These are phyloP conservation scores for Gymnogyps californianus DNA, from an alignment of 2,113 vertebrate genomes.

Conservation along the genomic window DNA sequence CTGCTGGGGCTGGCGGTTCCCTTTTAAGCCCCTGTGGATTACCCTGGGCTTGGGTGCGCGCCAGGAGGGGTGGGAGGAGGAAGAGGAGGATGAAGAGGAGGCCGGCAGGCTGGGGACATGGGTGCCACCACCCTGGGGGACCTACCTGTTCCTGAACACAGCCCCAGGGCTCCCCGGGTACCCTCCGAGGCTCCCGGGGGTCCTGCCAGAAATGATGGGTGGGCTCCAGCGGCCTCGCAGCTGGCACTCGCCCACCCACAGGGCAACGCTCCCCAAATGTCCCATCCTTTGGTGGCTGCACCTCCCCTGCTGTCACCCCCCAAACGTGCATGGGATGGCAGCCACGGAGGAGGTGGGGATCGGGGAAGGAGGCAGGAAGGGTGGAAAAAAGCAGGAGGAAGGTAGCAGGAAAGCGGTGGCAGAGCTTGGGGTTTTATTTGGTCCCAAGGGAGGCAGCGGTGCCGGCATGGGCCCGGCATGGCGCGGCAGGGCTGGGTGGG, in stretches of 20 bases:
- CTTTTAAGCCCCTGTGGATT: slow-evolving; percentile 29
- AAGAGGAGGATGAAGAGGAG: background rate
- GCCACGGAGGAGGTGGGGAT: background rate
- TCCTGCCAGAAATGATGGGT: background rate
- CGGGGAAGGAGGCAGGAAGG: background rate
- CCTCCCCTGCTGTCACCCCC: background rate
- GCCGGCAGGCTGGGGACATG: fast-evolving
- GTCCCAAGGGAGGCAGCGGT: background rate
- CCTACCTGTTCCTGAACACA: background rate
- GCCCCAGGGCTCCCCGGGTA: background rate
- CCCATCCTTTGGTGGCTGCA: background rate
- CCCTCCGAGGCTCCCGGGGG: background rate
- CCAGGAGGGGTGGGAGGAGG: background rate
- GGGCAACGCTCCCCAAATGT: background rate
- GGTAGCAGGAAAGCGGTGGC: background rate
- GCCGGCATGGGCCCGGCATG: background rate
- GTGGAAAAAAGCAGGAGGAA: background rate
- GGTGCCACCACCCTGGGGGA: background rate
- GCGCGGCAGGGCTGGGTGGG: background rate
- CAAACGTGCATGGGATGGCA: fast-evolving
- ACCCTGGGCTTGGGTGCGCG: background rate
- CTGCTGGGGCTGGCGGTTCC: background rate
- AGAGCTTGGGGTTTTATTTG: slow-evolving; percentile 32
- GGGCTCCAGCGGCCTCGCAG: background rate
- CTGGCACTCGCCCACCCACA: background rate